Evolutionary conservation across 2,888 invertebrate species (phyloP), one percentile per base, ranked within the genome.

Genomic region (Gonocerus acuteangulatus): DNA sequence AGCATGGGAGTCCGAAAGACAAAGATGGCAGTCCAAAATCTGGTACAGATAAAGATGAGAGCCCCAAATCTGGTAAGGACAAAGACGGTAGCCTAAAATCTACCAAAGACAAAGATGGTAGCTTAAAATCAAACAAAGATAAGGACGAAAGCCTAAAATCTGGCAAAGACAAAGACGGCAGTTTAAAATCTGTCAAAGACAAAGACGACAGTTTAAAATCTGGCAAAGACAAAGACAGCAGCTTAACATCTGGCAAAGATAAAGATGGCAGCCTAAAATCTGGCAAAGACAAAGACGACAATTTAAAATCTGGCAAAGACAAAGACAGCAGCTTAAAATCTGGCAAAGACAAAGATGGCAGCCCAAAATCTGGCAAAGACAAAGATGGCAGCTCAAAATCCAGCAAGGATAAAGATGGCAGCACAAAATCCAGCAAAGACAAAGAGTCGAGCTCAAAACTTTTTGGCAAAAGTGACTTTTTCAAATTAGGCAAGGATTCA

Each of bases 41-140:
- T n/a, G 6, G n/a, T 9, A 57, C 23, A 16, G 45, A 39, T 15
- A 44, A 45, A 32, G 45, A 47, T 32, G 56, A 56, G 42, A 44
- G 27, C 15, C n/a, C 23, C 2, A 13, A 48, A 48, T 13, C 23
- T 19, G 47, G 27, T 16, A 32, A 47, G 3, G 23, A 57, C 16
- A 22, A 15, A 21, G 57, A 57, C 18, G 11, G n/a, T 16, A 1
- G 13, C n/a, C 1, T 4, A 1, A 19, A 36, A 34, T 32, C 32
- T 32, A 19, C n/a, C 27, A 9, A 34, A 34, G 16, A 34, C 15
- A 19, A 23, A 49, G 32, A 32, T 9, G 13, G 32, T 13, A 32
- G 6, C 51, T 51, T 27, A n/a, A 36, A 18, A 16, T 27, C 4
- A 11, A 32, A 16, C n/a, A 27, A 27, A 7, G 16, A 34, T n/a